phyloP scores from a whole-genome alignment of 2,797 vertebrate genomes.

The Gallinago stenura region DNA sequence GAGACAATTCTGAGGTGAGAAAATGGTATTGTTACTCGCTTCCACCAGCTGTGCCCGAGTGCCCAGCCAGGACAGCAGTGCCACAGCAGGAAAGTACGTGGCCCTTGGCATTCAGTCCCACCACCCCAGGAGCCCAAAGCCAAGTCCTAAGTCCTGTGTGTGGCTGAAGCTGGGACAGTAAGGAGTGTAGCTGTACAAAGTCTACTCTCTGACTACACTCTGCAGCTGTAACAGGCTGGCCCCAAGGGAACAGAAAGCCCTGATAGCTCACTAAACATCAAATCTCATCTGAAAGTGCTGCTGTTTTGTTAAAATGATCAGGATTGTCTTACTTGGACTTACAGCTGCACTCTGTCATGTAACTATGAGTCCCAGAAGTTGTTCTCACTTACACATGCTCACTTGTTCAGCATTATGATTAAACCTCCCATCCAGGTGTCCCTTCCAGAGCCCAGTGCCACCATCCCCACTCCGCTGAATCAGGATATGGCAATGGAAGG shows the following conservation, averaged over 20 bases:
- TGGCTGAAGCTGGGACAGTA: neutral
- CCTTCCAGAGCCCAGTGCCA: neutral
- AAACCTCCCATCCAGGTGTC: neutral
- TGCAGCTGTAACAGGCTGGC: neutral
- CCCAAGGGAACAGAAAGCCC: neutral
- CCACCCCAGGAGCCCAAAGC: neutral
- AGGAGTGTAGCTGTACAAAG: neutral
- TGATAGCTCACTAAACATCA: neutral
- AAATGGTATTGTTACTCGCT: neutral
- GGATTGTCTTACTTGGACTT: neutral
- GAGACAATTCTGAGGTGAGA: neutral
- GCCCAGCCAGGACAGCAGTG: neutral
- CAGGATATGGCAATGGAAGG: fast-evolving
- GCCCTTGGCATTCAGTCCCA: neutral
- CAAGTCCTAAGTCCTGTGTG: neutral
- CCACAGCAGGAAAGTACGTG: neutral
- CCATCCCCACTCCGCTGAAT: neutral
- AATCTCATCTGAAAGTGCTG: neutral
- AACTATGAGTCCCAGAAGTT: neutral
- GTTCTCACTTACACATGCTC: neutral
- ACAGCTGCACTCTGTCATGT: fast-evolving
- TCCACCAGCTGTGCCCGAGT: neutral
- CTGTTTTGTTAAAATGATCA: neutral
- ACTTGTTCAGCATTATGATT: neutral
- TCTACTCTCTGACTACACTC: neutral